phyloP scores from a whole-genome alignment of 2,113 vertebrate genomes.

The Porphyrio hochstetteri region DNA sequence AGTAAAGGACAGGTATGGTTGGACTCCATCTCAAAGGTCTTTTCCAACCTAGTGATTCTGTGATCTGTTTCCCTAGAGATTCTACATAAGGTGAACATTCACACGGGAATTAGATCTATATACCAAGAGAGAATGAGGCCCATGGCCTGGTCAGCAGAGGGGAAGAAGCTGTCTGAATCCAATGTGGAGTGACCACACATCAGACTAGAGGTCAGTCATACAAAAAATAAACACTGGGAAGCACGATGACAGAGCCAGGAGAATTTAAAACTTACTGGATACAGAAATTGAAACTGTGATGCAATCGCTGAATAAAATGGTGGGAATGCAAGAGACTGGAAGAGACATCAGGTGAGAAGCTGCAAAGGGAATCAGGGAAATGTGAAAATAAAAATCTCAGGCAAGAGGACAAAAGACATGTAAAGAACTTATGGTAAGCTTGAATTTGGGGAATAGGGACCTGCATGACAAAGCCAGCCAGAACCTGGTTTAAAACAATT shows the following conservation, averaged over 20 bases:
- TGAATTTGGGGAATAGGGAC: neutral
- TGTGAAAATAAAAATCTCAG: neutral
- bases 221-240: neutral
- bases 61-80: neutral
- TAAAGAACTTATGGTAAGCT: neutral
- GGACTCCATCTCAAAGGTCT: no score
- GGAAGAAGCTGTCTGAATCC: neutral
- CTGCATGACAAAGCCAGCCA: neutral
- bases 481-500: neutral
- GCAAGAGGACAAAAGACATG: neutral
- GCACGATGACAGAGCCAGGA: neutral
- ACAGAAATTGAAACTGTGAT: neutral
- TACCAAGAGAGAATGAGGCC: neutral
- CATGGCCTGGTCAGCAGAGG: rapidly evolving
- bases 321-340: neutral
- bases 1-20: no score
- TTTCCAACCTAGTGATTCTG: no score
- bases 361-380: neutral
- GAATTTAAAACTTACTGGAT: neutral
- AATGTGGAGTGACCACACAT: neutral
- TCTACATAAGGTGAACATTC: neutral
- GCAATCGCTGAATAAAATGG: neutral
- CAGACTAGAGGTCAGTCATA: neutral
- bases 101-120: neutral
- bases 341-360: neutral